Evolutionary conservation across 64 coral and sea anemone genomes (phyloP), one percentile per base, ranked within the genome.

Genomic region (Pachyseris speciosa): DNA sequence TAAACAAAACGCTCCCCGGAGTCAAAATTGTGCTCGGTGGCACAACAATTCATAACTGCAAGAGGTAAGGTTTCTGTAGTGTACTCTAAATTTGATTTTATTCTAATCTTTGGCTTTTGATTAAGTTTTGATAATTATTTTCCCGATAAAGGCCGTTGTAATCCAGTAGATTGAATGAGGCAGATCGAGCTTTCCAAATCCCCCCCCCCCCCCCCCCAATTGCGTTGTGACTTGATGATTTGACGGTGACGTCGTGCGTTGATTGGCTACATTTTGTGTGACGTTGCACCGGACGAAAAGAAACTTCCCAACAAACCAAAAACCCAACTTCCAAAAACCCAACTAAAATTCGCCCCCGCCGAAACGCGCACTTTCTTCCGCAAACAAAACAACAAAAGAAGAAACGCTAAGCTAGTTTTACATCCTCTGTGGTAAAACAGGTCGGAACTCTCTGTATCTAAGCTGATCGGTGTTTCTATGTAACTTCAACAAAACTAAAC

Each of bases 31-130:
- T 98, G 7, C 79, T 98, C 24, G 96, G 93, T 17, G 93, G 92
- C 2, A 94, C 93, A 12, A 95, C 93, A 22, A 94, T 98, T 77
- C 96, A 98, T 55, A 98, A 98, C 89, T 98, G 96, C 68, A 98
- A 90, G 71, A 94, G 92, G 96, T 98, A 88, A 89, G 75, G 12
- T 55, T 77, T 24, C 5, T 1, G 42, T 2, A 16, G 4, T 27
- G 3, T 10, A 27, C 25, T 49, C 9, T 10, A 33, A 33, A 22
- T 1, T 25, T 33, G 22, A 74, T 36, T 8, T 74, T 20, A 33
- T 5, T 37, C 19, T 30, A 16, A 74, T 0, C 26, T 75, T 30
- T 22, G 10, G 5, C 37, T 1, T 11, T 37, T 13, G 9, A 22
- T 2, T 12, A 36, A 44, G 9, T 39, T 15, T 12, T 39, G 7